Conservation (phyloP, 2,888 invertebrate species). For the Ethmia dodecea region DNA sequence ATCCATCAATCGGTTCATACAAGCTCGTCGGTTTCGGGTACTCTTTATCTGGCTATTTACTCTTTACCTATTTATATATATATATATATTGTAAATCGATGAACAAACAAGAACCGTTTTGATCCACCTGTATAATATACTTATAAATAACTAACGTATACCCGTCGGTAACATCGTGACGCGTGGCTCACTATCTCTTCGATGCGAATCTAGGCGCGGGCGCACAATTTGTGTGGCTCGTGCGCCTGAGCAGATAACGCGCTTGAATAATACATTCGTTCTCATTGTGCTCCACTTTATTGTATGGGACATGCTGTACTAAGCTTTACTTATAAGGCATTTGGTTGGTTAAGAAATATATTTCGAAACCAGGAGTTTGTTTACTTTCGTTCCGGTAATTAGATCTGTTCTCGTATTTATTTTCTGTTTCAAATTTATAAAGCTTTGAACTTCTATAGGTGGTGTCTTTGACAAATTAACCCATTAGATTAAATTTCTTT, state of each 20-base stretch:
- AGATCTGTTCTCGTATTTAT: no score
- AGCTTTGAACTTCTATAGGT: no score
- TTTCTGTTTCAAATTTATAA: no score
- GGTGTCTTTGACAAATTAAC: no score
- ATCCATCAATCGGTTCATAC: no score
- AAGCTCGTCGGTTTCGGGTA: no score
- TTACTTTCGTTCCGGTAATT: no score
- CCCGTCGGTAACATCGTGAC: constrained; percentile 29
- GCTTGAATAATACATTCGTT: constrained; percentile 58
- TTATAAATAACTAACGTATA: constrained; percentile 1
- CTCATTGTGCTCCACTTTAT: constrained; percentile 48
- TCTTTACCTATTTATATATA: no score
- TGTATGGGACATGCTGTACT: constrained; percentile 25
- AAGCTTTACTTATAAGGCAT: constrained; percentile 15
- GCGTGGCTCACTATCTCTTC: constrained; percentile 31
- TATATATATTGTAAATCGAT: no score
- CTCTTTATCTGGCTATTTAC: no score
- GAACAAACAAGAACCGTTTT: no score
- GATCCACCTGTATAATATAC: neutral
- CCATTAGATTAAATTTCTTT: no score
- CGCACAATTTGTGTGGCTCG: constrained; percentile 62
- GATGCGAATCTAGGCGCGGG: constrained; percentile 39
- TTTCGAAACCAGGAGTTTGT: neutral
- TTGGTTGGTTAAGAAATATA: constrained; percentile 8
- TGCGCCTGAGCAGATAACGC: constrained; percentile 50